phyloP scores from a whole-genome alignment of 2,113 vertebrate genomes.

The Aspiorhynchus laticeps region DNA sequence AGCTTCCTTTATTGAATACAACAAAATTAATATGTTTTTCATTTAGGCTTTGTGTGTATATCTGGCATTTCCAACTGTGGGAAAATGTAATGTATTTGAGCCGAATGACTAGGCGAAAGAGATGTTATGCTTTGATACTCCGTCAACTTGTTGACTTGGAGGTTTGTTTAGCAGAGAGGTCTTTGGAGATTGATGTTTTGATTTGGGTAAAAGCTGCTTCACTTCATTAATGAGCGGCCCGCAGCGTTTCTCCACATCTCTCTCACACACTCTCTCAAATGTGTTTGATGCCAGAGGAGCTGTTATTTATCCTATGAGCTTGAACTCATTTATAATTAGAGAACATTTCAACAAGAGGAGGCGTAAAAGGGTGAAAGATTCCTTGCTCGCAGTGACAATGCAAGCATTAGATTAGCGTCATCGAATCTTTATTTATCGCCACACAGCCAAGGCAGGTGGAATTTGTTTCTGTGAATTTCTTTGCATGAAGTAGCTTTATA shows the following conservation, averaged over 20 bases:
- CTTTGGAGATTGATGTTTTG: conserved; percentile 46
- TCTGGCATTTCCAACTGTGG: conserved; percentile 37
- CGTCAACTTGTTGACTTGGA: conserved; percentile 30
- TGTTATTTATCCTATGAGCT: conserved; percentile 32
- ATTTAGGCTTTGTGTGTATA: conserved; percentile 41
- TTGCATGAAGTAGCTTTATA: background rate
- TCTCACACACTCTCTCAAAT: conserved; percentile 16
- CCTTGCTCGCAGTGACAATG: conserved; percentile 22
- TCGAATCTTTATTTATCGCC: background rate
- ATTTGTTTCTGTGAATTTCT: background rate
- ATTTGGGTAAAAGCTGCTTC: conserved; percentile 46
- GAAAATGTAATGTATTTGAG: conserved; percentile 22
- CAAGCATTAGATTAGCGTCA: conserved; percentile 22
- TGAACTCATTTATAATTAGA: conserved; percentile 44
- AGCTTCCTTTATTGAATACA: conserved; percentile 47
- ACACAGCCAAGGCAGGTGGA: background rate
- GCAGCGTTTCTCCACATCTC: conserved; percentile 8
- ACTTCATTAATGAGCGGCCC: conserved; percentile 34
- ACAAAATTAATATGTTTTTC: conserved; percentile 54
- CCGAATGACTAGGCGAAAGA: conserved; percentile 32
- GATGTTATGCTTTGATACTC: conserved; percentile 38
- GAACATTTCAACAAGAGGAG: conserved; percentile 18
- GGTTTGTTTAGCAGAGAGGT: conserved; percentile 22
- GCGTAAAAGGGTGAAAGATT: conserved; percentile 18
- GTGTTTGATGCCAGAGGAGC: conserved; percentile 43